These are phyloP conservation scores for Coptodon bakossiorum DNA, from an alignment of 2,113 vertebrate species.

Conservation along the genomic window DNA sequence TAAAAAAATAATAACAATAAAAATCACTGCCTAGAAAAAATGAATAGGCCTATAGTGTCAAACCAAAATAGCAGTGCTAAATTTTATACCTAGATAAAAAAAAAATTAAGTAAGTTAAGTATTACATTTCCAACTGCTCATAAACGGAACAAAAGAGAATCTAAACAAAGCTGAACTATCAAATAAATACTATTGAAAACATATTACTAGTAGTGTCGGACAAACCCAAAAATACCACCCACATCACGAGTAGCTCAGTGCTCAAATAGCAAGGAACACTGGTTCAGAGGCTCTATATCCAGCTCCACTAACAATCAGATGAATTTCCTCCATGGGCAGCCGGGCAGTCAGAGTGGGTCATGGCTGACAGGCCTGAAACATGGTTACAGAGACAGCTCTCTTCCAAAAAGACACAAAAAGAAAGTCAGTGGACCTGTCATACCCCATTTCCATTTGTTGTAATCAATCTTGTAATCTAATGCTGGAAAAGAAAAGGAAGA, in stretches of 20 bases:
- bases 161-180: background rate
- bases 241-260: background rate
- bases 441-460: background rate
- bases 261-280: background rate
- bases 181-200: background rate
- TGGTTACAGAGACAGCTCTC: background rate
- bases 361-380: background rate
- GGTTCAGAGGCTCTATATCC: background rate
- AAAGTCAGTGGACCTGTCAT: background rate
- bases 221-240: background rate
- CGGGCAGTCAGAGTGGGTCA: background rate
- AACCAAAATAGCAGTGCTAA: background rate
- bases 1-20: background rate
- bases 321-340: background rate
- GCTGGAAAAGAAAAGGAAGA: background rate
- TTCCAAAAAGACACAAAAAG: background rate
- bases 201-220: background rate
- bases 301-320: background rate
- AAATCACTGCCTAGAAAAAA: rapidly evolving
- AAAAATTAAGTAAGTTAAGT: background rate
- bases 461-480: background rate
- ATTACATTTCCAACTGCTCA: background rate
- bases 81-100: background rate
- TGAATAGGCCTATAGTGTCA: background rate
- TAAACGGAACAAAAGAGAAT: background rate